Evolutionary conservation across 2,113 vertebrate genomes (phyloP), one percentile per base, ranked within the genome.

Genomic region (Phyllostomus discolor): DNA sequence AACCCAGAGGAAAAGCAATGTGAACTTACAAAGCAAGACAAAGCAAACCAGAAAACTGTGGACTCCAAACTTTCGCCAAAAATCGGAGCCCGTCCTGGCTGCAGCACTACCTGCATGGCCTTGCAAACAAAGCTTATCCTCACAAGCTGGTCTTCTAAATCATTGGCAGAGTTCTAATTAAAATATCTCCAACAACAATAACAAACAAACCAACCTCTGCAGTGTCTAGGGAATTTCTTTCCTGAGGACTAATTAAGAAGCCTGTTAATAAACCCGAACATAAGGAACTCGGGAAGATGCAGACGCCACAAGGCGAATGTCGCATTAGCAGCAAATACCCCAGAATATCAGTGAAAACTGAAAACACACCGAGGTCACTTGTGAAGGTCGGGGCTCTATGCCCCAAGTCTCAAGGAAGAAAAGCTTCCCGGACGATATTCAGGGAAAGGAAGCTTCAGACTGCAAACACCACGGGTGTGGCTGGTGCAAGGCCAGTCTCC

Each of bases 1-100:
- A 98, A 99, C 89, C 99, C 99, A 7, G 99, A 99, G 81, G 99
- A 99, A 97, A 99, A 99, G 99, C 99, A 99, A 97, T 99, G 99
- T 2, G 98, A 99, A 98, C 50, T 99, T 92, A 99, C 98, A 0
- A 98, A 99, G 97, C 98, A 99, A 95, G 98, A 99, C 85, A 99
- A 99, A 95, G 66, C 95, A 1, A 99, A 99, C 97, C 99, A 99
- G 99, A 99, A 97, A 99, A 97, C 97, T 0, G 98, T 99, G 84
- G 99, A 99, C 91, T 94, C 98, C 6, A 99, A 99, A 98, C 94
- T 99, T 78, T 97, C 99, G 83, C 98, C 99, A 1, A 96, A 98
- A 33, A 98, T 99, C 98, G 99, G 98, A 98, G 99, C 99, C 97
- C 98, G 98, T 73, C 99, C 99, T 86, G 99, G 97, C 98, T 99